Conservation (phyloP, 2,797 vertebrate genomes). For the Tolypeutes matacus region DNA sequence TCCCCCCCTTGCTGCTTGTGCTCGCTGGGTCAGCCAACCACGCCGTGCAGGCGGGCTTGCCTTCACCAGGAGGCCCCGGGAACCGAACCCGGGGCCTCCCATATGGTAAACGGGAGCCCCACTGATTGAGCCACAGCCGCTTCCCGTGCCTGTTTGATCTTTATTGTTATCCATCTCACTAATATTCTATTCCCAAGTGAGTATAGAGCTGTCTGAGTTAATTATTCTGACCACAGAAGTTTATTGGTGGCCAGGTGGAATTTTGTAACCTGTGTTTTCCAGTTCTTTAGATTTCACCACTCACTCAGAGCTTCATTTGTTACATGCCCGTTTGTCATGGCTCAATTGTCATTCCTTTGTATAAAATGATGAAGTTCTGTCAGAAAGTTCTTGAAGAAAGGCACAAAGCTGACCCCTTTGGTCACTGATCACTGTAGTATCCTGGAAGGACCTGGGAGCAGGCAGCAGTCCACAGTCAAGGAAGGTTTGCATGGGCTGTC, state of each 20-base stretch:
- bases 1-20: too few relatives aligned
- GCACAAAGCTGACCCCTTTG: not conserved
- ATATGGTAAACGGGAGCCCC: too few relatives aligned
- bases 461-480: not conserved
- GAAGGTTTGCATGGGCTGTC: not conserved
- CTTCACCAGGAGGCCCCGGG: too few relatives aligned
- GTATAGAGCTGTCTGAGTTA: not conserved
- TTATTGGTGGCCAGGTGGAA: not conserved
- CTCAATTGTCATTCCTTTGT: not conserved
- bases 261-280: constrained; percentile 22
- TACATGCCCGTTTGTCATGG: not conserved
- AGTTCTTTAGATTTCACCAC: not conserved
- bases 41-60: too few relatives aligned
- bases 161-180: not conserved
- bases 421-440: not conserved
- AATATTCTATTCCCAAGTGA: constrained; percentile 48
- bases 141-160: not conserved
- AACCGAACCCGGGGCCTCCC: too few relatives aligned
- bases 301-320: not conserved
- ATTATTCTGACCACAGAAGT: not conserved
- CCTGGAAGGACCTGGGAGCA: not conserved
- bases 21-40: too few relatives aligned
- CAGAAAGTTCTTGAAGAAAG: constrained; percentile 32
- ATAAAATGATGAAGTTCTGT: constrained; percentile 9
- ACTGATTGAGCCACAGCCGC: too few relatives aligned